Conservation (phyloP, 2,113 vertebrate species). For the Odontesthes bonariensis region DNA sequence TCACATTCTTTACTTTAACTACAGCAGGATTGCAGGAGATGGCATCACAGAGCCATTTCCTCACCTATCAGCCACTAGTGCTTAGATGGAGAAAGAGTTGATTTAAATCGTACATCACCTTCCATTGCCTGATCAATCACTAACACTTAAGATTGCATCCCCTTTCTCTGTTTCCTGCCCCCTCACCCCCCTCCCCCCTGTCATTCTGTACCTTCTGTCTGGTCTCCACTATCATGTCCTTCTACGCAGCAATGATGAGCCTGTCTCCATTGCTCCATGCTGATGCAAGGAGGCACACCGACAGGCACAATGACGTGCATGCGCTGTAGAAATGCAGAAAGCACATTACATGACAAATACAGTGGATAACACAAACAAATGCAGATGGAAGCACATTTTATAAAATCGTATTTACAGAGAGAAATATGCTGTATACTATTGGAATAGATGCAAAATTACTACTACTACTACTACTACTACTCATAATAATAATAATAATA, state of each 20-base stretch:
- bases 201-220: conserved; percentile 35
- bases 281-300: conserved; percentile 21
- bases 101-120: conserved; percentile 79
- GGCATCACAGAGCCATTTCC: conserved; percentile 62
- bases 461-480: too few relatives aligned
- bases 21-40: conserved; percentile 29
- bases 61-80: conserved; percentile 63
- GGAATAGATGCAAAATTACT: not conserved
- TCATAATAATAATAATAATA: too few relatives aligned
- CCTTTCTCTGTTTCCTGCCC: conserved; percentile 14
- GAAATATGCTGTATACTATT: not conserved
- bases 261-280: conserved; percentile 29
- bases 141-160: conserved; percentile 71
- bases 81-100: conserved; percentile 53
- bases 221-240: conserved; percentile 40
- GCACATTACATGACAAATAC: conserved; percentile 8
- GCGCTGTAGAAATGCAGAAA: conserved; percentile 14
- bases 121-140: conserved; percentile 74
- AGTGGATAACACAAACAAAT: conserved; percentile 4
- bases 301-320: conserved; percentile 16
- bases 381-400: conserved; percentile 23
- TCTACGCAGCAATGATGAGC: conserved; percentile 60
- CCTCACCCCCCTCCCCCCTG: conserved; percentile 11
- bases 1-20: conserved; percentile 14
- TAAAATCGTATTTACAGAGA: conserved; percentile 6